Evolutionary conservation across 2,113 vertebrate genomes (phyloP), one percentile per base, ranked within the genome.

Genomic region (Platanista minor): DNA sequence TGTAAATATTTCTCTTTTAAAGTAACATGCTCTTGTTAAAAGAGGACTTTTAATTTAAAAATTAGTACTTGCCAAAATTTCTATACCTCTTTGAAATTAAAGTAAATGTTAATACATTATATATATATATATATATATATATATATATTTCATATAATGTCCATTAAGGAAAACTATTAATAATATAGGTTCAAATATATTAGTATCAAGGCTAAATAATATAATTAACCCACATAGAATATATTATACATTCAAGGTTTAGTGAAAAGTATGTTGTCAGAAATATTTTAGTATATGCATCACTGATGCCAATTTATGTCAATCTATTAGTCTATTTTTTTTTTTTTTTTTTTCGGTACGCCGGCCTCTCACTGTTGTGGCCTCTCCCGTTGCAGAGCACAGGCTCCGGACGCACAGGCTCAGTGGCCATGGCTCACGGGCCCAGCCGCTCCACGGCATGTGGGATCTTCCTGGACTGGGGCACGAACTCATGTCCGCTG

Each of bases 41-140:
- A 77, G 89, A 41, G 6, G 66, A 87, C 17, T 86, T 91, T 81
- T 36, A 77, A 62, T 90, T 96, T 94, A 69, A 61, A 72, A 90
- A 82, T 71, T 8, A 39, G 8, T 83, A 59, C 54, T 74, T 88
- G 1, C 3, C 1, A 78, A 87, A 81, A 29, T 72, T 78, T 71
- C 4, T 75, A n/a, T 66, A 17, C 36, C 2, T 43, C 21, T 64
- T 87, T 89, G 39, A 84, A 93, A 82, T 52, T 85, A 36, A 80
- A 39, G 54, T 57, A 57, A 72, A 14, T 29, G 46, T 49, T 33
- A 12, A 5, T 75, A 15, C 2, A 74, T 46, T 14, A 49, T 14
- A 49, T 15, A 52, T 49, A 49, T 49, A 83, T 43, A 33, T 7
- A 75, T 85, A 74, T 88, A 57, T 75, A 20, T 49, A 59, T 12